Conservation (phyloP, 2,888 invertebrate species). For the Hirtodrosophila duncani region DNA sequence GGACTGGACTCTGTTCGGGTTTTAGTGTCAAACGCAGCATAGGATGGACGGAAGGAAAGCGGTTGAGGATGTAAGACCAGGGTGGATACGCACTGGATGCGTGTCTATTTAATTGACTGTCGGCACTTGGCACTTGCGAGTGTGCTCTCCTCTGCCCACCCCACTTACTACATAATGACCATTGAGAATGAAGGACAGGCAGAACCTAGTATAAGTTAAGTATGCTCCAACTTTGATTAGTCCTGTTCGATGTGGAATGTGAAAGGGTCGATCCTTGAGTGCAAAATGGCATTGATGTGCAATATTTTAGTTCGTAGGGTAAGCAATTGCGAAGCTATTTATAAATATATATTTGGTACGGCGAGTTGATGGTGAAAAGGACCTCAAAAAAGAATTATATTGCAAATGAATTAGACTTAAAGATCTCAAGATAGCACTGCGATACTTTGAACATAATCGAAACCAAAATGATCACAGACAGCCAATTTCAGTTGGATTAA, state of each 20-base stretch:
- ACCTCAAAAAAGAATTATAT: too few species aligned
- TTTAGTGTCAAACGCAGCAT: constrained; percentile 62
- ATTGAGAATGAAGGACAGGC: constrained; percentile 17
- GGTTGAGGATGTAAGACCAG: background rate
- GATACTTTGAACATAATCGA: too few species aligned
- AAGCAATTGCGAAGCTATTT: too few species aligned
- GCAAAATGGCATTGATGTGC: background rate
- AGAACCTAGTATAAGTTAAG: constrained; percentile 30
- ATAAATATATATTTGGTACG: too few species aligned
- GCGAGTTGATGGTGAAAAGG: too few species aligned
- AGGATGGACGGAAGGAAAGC: constrained; percentile 7
- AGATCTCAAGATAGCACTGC: too few species aligned
- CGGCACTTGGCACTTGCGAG: constrained; percentile 60
- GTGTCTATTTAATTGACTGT: constrained; percentile 74
- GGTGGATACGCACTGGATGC: constrained; percentile 22
- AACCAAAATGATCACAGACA: too few species aligned
- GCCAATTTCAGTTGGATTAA: too few species aligned
- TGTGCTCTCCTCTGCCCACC: too few species aligned
- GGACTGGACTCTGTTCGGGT: constrained; percentile 3
- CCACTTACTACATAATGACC: constrained; percentile 45
- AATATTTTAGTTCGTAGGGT: too few species aligned
- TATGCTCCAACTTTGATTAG: constrained; percentile 71
- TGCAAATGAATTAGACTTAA: too few species aligned
- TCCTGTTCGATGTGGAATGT: too few species aligned
- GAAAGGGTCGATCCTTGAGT: constrained; percentile 22